phyloP scores from a whole-genome alignment of 2,797 vertebrate species.

The Amblyopsis hoosieri region DNA sequence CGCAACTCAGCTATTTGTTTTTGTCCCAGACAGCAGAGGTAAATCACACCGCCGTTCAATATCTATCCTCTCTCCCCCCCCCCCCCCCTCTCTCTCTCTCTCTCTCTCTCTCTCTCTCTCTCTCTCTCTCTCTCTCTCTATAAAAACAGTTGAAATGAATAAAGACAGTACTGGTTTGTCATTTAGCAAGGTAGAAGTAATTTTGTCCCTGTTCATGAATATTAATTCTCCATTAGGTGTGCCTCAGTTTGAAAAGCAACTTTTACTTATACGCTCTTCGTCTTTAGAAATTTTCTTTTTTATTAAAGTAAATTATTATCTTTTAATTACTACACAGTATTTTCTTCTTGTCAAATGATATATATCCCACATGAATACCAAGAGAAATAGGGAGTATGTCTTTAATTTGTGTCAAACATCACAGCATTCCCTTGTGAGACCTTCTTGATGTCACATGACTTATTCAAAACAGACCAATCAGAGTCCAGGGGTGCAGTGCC shows the following conservation, averaged over 20 bases:
- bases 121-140: not conserved
- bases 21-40: slow-evolving; percentile 33
- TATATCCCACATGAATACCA: not conserved
- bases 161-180: slow-evolving; percentile 32
- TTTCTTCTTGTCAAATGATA: not conserved
- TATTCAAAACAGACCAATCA: too few relatives aligned
- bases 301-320: too few relatives aligned
- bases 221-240: slow-evolving; percentile 18
- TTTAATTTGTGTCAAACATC: not conserved
- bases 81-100: not conserved
- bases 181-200: slow-evolving; percentile 36
- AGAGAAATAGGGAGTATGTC: not conserved
- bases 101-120: not conserved
- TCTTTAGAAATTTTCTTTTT: too few relatives aligned
- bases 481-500: too few relatives aligned
- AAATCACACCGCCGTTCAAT: slow-evolving; percentile 45
- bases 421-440: not conserved
- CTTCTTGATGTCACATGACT: too few relatives aligned
- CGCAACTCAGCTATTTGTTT: slow-evolving; percentile 17
- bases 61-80: not conserved
- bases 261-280: not conserved
- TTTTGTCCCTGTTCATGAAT: slow-evolving; percentile 8
- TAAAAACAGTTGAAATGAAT: slow-evolving; percentile 25
- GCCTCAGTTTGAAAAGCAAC: slow-evolving; percentile 25
- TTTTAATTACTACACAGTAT: too few relatives aligned